A percentile compares a stretch with the other conserved stretches of the same genome.
Evolutionary conservation across 2,797 vertebrate species (phyloP).

Genomic region (Eidolon dupreanum): DNA sequence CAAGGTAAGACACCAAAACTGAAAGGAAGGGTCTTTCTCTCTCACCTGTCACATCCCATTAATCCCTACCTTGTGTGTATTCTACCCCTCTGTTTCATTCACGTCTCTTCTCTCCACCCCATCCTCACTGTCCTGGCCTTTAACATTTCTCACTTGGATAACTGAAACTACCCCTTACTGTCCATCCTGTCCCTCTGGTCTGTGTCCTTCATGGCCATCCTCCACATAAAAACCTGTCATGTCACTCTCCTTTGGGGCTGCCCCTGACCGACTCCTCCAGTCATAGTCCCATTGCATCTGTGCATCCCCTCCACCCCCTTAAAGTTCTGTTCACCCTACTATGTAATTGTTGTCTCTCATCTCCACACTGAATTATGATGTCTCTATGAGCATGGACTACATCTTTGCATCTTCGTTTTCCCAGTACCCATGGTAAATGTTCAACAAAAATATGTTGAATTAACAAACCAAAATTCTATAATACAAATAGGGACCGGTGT

Average conservation of each 20-base stretch:
- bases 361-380: background rate
- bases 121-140: background rate
- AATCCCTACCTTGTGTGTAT: background rate
- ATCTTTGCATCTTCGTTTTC: background rate
- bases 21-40: background rate
- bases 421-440: background rate
- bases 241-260: no score
- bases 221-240: background rate
- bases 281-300: fast-evolving
- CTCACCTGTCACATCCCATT: fast-evolving
- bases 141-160: background rate
- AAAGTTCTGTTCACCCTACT: background rate
- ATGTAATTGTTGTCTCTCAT: background rate
- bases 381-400: background rate
- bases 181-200: background rate
- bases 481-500: background rate
- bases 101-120: background rate
- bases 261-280: background rate
- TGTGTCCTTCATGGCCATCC: background rate
- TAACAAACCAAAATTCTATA: background rate
- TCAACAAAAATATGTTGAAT: background rate
- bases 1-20: background rate
- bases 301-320: background rate
- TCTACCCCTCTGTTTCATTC: no score
- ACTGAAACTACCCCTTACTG: background rate